These are phyloP conservation scores for Varanus komodoensis DNA, from an alignment of 2,113 vertebrate species.

Conservation along the genomic window DNA sequence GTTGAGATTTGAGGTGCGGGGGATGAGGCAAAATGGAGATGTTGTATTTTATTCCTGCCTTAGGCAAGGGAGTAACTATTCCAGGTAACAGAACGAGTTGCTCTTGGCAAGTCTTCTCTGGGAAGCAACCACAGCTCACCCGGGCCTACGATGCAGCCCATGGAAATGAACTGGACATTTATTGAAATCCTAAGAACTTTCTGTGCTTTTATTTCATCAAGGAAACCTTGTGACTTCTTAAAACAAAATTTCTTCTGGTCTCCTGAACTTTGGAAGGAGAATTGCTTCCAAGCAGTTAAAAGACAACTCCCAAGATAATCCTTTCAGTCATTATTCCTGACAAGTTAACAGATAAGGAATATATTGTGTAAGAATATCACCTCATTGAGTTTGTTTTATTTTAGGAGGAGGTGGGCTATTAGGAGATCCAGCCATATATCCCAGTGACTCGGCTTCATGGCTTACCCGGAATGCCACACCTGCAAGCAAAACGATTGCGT, in stretches of 20 bases:
- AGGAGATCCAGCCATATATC: background rate
- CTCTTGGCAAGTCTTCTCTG: background rate
- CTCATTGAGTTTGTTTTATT: too few relatives aligned
- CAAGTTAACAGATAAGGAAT: background rate
- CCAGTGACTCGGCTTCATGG: background rate
- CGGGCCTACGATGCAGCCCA: background rate
- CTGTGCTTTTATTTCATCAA: background rate
- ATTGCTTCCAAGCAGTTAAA: background rate
- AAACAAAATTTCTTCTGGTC: background rate
- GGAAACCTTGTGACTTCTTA: background rate
- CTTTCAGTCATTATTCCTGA: background rate
- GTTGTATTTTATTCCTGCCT: slow-evolving; percentile 38
- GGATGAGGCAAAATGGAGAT: slow-evolving; percentile 27
- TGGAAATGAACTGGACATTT: background rate
- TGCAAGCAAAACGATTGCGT: too few relatives aligned
- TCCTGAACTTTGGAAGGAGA: background rate
- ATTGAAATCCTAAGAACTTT: background rate
- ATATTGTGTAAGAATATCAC: too few relatives aligned
- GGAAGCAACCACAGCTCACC: background rate
- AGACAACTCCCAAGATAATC: background rate
- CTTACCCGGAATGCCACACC: too few relatives aligned
- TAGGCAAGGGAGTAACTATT: slow-evolving; percentile 43
- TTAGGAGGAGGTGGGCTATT: background rate
- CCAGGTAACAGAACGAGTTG: background rate
- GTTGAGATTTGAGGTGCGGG: slow-evolving; percentile 5